These are phyloP conservation scores for Cecidostiba fungosa DNA, from an alignment of 2,888 invertebrate species.

Conservation along the genomic window DNA sequence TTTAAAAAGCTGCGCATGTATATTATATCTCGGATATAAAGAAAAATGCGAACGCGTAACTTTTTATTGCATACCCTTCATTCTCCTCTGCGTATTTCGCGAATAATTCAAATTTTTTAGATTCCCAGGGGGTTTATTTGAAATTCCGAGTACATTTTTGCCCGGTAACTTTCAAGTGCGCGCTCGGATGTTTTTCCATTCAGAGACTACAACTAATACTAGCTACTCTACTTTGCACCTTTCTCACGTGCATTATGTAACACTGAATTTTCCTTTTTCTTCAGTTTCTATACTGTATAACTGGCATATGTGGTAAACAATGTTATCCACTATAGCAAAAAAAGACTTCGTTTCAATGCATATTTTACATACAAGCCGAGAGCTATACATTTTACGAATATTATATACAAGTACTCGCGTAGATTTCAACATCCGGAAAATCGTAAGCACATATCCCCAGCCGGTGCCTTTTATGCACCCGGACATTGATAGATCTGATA, in stretches of 20 bases:
- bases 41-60: too few relatives aligned
- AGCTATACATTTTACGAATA: too few relatives aligned
- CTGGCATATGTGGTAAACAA: too few relatives aligned
- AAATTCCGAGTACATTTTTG: too few relatives aligned
- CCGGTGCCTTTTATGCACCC: conserved; percentile 19
- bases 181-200: neutral
- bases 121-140: too few relatives aligned
- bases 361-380: too few relatives aligned
- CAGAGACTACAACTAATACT: neutral
- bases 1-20: too few relatives aligned
- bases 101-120: conserved; percentile 24
- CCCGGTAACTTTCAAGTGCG: neutral
- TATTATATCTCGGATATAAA: too few relatives aligned
- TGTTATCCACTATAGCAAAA: neutral
- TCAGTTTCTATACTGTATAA: neutral
- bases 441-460: neutral
- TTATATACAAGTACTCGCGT: too few relatives aligned
- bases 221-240: neutral
- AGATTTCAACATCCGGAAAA: conserved; percentile 7
- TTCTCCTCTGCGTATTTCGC: conserved; percentile 4
- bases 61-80: neutral
- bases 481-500: conserved; percentile 58
- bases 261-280: neutral
- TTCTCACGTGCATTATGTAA: neutral
- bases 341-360: neutral